Base-by-base conservation (phyloP, 1,140 invertebrate genomes). In the Sycophila sp. region DNA sequence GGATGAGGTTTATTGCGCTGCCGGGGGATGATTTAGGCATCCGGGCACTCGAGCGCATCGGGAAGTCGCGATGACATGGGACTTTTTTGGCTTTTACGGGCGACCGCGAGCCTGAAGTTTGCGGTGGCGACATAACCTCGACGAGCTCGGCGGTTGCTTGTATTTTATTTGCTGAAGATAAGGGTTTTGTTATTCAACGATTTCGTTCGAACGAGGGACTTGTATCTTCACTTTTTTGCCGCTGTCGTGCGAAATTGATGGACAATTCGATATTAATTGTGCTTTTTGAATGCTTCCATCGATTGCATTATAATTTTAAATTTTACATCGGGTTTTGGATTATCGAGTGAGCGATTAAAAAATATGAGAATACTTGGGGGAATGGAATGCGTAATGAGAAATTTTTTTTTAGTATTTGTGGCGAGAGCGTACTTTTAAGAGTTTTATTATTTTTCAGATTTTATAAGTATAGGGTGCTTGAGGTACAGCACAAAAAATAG, bases 401-500 rank as follows among this genome's bases (percentile, higher is more conserved):
- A 19, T 42, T 59, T 49, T 51, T 22, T 40, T 8, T 22, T 1
- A 55, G 8, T 65, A 17, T 34, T 32, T 15, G 32, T 17, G 15
- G 7, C 15, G 45, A 17, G 67, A 17, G 30, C 7, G 13, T 17
- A 34, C 36, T n/a, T 19, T 64, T 56, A 62, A 22, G 7, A 32
- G 34, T 49, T 34, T 53, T 36, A 47, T 67, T 53, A 26, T 71
- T 34, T 64, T 71, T 26, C 34, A 83, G 80, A 74, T 70, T 68
- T 78, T 72, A 56, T 77, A 40, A 75, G 60, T 74, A 67, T 76
- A 59, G 75, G 58, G 67, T 77, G 45, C 56, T 73, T 77, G 49
- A 76, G 75, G 34, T 76, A 80, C 66, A 79, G 72, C 58, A 78
- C 60, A 26, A 72, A 60, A 76, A 75, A 36, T 70, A 75, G 42